These are phyloP conservation scores for Paedocypris micromegethes DNA, from an alignment of 2,797 vertebrate species.

Conservation along the genomic window DNA sequence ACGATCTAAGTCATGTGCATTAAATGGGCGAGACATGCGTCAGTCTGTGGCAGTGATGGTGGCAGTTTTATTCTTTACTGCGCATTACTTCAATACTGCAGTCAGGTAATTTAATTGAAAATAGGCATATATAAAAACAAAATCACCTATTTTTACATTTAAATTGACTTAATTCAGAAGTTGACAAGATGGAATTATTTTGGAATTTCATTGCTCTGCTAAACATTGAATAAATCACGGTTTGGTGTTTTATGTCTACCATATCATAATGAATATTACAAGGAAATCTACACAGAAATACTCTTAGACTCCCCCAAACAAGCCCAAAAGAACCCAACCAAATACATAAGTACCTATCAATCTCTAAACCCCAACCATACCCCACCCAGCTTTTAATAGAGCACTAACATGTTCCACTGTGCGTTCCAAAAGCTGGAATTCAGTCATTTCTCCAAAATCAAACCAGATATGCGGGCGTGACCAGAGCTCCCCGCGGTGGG, in stretches of 20 bases:
- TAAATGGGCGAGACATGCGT: conserved; percentile 48
- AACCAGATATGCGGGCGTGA: conserved; percentile 60
- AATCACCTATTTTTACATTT: too few relatives aligned
- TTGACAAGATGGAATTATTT: too few relatives aligned
- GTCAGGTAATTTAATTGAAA: too few relatives aligned
- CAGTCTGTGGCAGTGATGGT: conserved; percentile 36
- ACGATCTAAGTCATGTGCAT: conserved; percentile 40
- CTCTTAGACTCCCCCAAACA: conserved; percentile 31
- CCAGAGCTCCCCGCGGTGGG: conserved; percentile 58
- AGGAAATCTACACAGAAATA: not conserved
- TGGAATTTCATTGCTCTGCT: too few relatives aligned
- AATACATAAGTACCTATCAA: conserved; percentile 31
- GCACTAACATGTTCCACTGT: conserved; percentile 48
- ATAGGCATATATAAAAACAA: not conserved
- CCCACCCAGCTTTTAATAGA: conserved; percentile 62
- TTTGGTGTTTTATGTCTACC: too few relatives aligned
- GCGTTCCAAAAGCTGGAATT: conserved; percentile 61
- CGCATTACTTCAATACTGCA: conserved; percentile 27
- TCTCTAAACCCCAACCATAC: conserved; percentile 43
- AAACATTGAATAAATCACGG: too few relatives aligned
- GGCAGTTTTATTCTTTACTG: conserved; percentile 34
- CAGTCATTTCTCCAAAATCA: conserved; percentile 60
- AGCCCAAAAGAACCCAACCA: conserved; percentile 34
- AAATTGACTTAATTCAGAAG: too few relatives aligned
- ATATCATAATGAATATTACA: too few relatives aligned